Conservation (phyloP, 2,888 invertebrate species). For the Griposia aprilina region DNA sequence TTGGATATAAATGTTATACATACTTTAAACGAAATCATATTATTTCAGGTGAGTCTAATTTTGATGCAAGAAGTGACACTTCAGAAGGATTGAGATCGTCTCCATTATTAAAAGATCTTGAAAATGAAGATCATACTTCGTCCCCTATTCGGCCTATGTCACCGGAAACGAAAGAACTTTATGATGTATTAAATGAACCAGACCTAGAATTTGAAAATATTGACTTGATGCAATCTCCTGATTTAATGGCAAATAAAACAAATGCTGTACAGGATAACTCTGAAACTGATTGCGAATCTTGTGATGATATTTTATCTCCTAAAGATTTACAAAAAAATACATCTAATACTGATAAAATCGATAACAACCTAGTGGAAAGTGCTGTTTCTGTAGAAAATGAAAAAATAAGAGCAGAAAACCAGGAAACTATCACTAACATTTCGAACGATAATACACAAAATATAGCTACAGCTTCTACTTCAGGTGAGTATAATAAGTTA, state of each 20-base stretch:
- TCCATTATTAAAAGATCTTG: constrained; percentile 31
- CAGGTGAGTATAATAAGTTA: constrained; percentile 19
- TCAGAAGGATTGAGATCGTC: constrained; percentile 25
- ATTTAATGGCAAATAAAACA: constrained; percentile 35
- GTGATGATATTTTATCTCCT: constrained; percentile 30
- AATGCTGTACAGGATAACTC: constrained; percentile 24
- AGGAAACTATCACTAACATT: too few species aligned
- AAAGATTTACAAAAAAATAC: constrained; percentile 29
- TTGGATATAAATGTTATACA: too few species aligned
- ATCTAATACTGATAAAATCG: neutral
- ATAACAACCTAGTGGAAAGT: too few species aligned
- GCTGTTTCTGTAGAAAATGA: too few species aligned
- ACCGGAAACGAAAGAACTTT: constrained; percentile 30
- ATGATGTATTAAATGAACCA: constrained; percentile 35
- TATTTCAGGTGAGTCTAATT: constrained; percentile 29
- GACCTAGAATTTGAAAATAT: constrained; percentile 30
- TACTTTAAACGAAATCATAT: too few species aligned
- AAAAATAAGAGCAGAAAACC: too few species aligned
- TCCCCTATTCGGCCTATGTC: constrained; percentile 36
- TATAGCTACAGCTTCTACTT: constrained; percentile 25
- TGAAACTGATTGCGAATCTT: constrained; percentile 40
- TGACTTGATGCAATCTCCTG: constrained; percentile 28
- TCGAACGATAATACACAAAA: constrained; percentile 20
- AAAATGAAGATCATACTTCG: constrained; percentile 33
- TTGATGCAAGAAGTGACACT: constrained; percentile 34